Conservation (phyloP, 2,113 vertebrate genomes). For the Dunckerocampus dactyliophorus region DNA sequence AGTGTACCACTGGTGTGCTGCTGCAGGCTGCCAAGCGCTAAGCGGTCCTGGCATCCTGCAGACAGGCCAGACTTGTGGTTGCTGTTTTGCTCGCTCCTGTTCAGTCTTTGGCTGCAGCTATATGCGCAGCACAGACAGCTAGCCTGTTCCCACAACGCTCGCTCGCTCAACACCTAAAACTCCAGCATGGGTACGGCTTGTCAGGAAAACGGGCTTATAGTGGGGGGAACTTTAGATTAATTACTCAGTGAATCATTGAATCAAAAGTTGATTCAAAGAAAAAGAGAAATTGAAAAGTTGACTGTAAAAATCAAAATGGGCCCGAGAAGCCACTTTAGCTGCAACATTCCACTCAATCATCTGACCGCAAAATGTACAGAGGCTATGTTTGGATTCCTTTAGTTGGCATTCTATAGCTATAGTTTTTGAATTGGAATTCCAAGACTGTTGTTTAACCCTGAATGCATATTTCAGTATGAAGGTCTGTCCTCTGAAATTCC, state of each 20-base stretch:
- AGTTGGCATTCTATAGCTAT: constrained; percentile 41
- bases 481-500: too few relatives aligned
- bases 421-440: constrained; percentile 49
- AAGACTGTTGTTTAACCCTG: constrained; percentile 16
- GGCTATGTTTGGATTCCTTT: constrained; percentile 57
- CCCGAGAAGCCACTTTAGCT: too few relatives aligned
- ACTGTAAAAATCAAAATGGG: too few relatives aligned
- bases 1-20: constrained; percentile 61
- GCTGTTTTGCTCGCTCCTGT: constrained; percentile 68
- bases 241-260: neutral
- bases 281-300: neutral
- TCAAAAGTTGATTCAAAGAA: neutral
- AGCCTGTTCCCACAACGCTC: constrained; percentile 54
- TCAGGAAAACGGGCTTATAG: constrained; percentile 11
- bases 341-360: neutral
- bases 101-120: constrained; percentile 69
- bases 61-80: constrained; percentile 69
- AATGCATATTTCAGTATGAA: constrained; percentile 21
- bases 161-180: constrained; percentile 50
- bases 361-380: constrained; percentile 37
- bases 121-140: constrained; percentile 67
- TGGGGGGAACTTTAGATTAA: too few relatives aligned
- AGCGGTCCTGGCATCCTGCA: constrained; percentile 69
- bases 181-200: constrained; percentile 40
- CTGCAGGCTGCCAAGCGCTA: constrained; percentile 68